These are phyloP conservation scores for Syrrhaptes paradoxus DNA, from an alignment of 2,113 vertebrate species.

Conservation along the genomic window DNA sequence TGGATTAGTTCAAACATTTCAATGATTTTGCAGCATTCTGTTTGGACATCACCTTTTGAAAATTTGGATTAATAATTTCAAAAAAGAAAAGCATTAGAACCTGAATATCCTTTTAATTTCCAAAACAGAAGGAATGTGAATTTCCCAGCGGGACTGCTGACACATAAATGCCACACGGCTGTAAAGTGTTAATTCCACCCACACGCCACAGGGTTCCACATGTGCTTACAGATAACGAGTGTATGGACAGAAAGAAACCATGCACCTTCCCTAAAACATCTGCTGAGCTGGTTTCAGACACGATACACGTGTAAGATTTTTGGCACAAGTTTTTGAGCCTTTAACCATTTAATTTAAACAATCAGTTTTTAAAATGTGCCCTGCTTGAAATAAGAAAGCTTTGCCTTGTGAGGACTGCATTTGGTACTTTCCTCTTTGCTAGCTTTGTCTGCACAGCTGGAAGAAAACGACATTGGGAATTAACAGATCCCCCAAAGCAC, in stretches of 20 bases:
- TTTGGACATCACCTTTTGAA: not conserved
- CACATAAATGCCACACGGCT: not conserved
- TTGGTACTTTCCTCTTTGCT: not conserved
- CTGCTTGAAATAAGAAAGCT: not conserved
- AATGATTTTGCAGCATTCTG: not conserved
- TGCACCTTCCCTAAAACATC: fast-evolving
- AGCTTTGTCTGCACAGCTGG: not conserved
- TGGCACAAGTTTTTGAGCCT: not conserved
- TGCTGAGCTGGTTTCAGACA: not conserved
- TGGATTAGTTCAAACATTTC: not conserved
- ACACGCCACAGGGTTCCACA: not conserved
- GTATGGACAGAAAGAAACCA: not conserved
- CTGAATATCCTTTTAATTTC: not conserved
- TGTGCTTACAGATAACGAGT: not conserved
- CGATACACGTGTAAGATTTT: fast-evolving
- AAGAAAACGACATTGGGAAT: not conserved
- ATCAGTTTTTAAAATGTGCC: not conserved
- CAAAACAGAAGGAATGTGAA: not conserved
- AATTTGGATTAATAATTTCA: not conserved
- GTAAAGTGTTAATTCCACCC: not conserved
- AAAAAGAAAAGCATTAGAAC: not conserved
- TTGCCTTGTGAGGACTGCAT: not conserved
- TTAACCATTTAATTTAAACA: not conserved
- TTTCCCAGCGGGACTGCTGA: not conserved
- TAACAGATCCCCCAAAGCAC: not conserved